Evolutionary conservation across 2,113 vertebrate species (phyloP).

Genomic region (Podiceps cristatus): DNA sequence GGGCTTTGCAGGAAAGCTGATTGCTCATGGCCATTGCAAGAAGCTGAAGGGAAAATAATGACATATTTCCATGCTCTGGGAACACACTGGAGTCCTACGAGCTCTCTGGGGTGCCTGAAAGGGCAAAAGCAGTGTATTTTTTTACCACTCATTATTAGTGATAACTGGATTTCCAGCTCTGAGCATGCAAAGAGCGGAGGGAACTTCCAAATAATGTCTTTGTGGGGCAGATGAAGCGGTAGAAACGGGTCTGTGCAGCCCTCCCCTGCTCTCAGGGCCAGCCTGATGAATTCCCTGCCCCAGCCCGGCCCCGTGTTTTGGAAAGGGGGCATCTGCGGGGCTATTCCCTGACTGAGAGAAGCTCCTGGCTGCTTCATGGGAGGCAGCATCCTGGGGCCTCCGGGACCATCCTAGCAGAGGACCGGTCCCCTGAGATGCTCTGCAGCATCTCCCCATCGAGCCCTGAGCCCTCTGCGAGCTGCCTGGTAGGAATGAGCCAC

Average conservation of each 20-base stretch:
- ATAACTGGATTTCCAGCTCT: neutral
- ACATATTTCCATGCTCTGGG: neutral
- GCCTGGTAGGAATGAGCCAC: neutral
- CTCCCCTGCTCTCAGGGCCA: neutral
- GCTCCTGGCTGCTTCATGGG: neutral
- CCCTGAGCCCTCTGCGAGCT: neutral
- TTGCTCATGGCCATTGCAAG: fast-evolving
- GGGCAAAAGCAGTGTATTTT: neutral
- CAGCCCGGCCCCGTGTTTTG: neutral
- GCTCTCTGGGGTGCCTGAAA: neutral
- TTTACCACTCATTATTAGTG: neutral
- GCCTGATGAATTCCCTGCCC: neutral
- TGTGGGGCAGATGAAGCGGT: neutral
- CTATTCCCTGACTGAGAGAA: neutral
- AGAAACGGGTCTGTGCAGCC: neutral
- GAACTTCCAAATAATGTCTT: too few species aligned
- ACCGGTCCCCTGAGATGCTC: neutral
- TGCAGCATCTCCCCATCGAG: neutral
- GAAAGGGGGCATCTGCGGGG: neutral
- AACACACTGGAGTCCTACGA: neutral
- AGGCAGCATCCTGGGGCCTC: neutral
- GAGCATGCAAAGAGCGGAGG: neutral
- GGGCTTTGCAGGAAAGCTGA: neutral
- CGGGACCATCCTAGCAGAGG: neutral
- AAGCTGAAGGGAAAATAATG: too few species aligned